A percentile compares a stretch with the other conserved stretches of the same genome.
Conservation (phyloP, 23 tunicate genomes). For the Halocynthia roretzi region DNA sequence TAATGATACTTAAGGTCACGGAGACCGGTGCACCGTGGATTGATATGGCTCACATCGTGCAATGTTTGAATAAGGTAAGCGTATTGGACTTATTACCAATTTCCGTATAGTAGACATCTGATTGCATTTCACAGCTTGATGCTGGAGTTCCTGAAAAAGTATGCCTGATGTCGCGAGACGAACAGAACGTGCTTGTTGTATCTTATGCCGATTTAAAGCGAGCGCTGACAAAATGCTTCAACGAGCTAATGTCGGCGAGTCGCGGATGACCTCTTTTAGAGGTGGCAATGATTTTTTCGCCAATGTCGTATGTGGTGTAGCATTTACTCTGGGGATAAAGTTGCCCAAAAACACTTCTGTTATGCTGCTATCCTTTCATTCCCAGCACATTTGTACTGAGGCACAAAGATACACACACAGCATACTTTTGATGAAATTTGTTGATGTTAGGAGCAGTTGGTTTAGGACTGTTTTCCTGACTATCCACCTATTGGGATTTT, state of each 20-base stretch:
- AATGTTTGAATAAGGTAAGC: conserved; percentile 86
- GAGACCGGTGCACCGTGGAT: conserved; percentile 92
- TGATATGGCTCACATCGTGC: conserved; percentile 80
- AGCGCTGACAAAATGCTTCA: conserved; percentile 75
- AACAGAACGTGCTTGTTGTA: conserved; percentile 90
- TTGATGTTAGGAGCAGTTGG: too few species aligned
- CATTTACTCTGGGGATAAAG: too few species aligned
- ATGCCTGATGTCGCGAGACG: conserved; percentile 90
- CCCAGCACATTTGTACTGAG: too few species aligned
- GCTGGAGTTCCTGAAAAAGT: conserved; percentile 88
- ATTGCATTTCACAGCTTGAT: conserved; percentile 56
- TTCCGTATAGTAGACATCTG: background rate
- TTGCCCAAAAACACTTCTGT: too few species aligned
- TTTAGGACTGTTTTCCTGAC: too few species aligned
- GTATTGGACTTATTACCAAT: background rate
- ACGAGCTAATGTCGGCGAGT: conserved; percentile 36
- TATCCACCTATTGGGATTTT: too few species aligned
- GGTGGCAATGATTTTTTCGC: background rate
- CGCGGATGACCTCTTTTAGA: background rate
- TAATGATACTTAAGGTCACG: conserved; percentile 23
- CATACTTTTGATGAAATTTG: too few species aligned
- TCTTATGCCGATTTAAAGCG: conserved; percentile 89
- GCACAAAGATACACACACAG: too few species aligned
- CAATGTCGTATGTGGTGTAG: too few species aligned
- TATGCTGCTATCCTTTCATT: too few species aligned